phyloP scores from a whole-genome alignment of 2,888 invertebrate species.

The Dromius quadrimaculatus region DNA sequence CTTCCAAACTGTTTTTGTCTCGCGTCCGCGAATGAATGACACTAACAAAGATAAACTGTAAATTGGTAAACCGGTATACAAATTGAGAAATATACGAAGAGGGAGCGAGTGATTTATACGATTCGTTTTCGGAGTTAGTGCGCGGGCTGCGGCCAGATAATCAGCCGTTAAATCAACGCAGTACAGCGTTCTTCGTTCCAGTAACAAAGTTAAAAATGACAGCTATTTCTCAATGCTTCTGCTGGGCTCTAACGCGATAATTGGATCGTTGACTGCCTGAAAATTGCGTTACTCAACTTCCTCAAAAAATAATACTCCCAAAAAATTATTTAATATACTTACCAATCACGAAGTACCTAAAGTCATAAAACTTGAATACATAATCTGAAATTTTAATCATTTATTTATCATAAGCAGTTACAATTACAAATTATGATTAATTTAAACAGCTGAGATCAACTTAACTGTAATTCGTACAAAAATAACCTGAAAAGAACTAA shows the following conservation, averaged over 20 bases:
- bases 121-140: conserved; percentile 45
- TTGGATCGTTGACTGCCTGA: conserved; percentile 48
- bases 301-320: conserved; percentile 19
- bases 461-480: not conserved
- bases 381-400: not conserved
- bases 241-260: conserved; percentile 55
- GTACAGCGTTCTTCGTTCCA: conserved; percentile 32
- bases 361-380: not conserved
- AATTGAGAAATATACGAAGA: conserved; percentile 61
- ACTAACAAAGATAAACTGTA: conserved; percentile 61
- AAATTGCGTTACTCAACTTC: conserved; percentile 46
- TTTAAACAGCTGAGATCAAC: conserved; percentile 13
- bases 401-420: not conserved
- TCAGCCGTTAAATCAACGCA: conserved; percentile 45
- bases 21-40: conserved; percentile 51
- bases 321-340: not conserved
- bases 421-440: conserved; percentile 9
- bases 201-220: conserved; percentile 51
- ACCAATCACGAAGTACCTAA: not conserved
- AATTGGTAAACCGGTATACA: conserved; percentile 60
- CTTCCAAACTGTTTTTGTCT: too few relatives aligned
- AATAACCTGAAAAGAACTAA: not conserved
- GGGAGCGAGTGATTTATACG: conserved; percentile 59
- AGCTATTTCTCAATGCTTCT: conserved; percentile 41
- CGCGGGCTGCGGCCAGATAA: conserved; percentile 33